Percentiles rank a stretch among this genome's conserved stretches.
phyloP scores from a whole-genome alignment of 2,888 invertebrate species.

The Erebia aethiops region DNA sequence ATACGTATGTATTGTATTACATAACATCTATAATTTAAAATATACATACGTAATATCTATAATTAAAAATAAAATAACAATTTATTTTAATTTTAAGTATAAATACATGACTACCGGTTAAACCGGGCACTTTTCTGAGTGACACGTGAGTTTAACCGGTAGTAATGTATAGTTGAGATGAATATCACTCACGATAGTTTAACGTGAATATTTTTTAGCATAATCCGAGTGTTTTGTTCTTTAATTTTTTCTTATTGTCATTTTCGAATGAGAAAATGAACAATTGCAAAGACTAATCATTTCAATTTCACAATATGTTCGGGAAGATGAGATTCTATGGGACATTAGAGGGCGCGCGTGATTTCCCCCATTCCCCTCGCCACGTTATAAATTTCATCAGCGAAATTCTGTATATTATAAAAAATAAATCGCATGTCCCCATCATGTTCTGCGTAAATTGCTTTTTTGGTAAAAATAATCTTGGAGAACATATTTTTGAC shows the following conservation, averaged over 20 bases:
- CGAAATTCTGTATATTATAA: conserved; percentile 28
- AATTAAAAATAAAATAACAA: too few relatives aligned
- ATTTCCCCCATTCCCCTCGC: conserved; percentile 19
- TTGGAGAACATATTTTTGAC: not conserved
- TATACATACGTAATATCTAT: too few relatives aligned
- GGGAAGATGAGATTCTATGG: conserved; percentile 33
- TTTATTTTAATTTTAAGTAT: too few relatives aligned
- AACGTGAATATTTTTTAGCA: too few relatives aligned
- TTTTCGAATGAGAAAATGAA: conserved; percentile 33
- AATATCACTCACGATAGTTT: too few relatives aligned
- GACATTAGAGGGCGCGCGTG: conserved; percentile 31
- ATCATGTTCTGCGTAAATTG: conserved; percentile 21
- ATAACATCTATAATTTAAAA: too few relatives aligned
- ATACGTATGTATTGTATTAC: too few relatives aligned
- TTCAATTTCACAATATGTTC: conserved; percentile 33
- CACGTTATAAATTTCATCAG: conserved; percentile 30
- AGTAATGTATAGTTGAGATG: too few relatives aligned
- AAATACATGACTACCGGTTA: too few relatives aligned
- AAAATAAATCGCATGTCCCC: conserved; percentile 22
- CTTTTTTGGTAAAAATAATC: conserved; percentile 14
- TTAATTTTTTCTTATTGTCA: not conserved
- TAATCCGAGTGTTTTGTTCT: too few relatives aligned
- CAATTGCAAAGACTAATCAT: conserved; percentile 49
- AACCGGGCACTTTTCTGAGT: too few relatives aligned
- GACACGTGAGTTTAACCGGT: too few relatives aligned